phyloP scores from a whole-genome alignment of 2,797 vertebrate species.

The Alosa sapidissima region DNA sequence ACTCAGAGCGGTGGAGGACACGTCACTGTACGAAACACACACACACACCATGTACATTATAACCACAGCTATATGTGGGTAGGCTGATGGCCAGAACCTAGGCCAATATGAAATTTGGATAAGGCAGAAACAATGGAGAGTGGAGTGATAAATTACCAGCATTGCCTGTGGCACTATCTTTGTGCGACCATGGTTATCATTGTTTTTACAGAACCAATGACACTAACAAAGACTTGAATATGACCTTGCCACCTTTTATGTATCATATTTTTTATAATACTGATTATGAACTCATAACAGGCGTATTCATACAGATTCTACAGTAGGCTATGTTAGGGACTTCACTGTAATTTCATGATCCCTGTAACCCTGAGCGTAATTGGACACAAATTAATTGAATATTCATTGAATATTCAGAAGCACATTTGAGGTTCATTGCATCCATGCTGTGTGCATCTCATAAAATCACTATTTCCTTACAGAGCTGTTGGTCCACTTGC shows the following conservation, averaged over 20 bases:
- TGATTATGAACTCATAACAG: background rate
- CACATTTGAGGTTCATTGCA: background rate
- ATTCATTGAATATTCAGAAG: background rate
- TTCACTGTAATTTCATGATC: background rate
- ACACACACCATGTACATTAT: background rate
- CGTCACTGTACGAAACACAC: slow-evolving; percentile 79
- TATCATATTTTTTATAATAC: background rate
- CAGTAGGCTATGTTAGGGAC: background rate
- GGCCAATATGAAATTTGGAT: background rate
- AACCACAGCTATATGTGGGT: background rate
- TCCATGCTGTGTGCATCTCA: background rate
- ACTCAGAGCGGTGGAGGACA: slow-evolving; percentile 86
- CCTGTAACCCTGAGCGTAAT: background rate
- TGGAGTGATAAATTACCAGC: background rate
- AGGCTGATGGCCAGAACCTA: background rate
- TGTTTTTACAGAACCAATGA: background rate
- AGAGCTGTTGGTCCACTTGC: slow-evolving; percentile 80
- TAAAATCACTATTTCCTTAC: slow-evolving; percentile 71
- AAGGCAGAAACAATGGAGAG: background rate
- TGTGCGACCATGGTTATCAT: background rate
- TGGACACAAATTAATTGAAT: background rate
- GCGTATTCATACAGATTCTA: background rate
- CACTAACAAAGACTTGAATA: background rate
- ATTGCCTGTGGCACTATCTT: background rate
- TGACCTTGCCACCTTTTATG: background rate